Base-by-base conservation (phyloP, 2,888 invertebrate genomes). In the Argyra leucocephala region DNA sequence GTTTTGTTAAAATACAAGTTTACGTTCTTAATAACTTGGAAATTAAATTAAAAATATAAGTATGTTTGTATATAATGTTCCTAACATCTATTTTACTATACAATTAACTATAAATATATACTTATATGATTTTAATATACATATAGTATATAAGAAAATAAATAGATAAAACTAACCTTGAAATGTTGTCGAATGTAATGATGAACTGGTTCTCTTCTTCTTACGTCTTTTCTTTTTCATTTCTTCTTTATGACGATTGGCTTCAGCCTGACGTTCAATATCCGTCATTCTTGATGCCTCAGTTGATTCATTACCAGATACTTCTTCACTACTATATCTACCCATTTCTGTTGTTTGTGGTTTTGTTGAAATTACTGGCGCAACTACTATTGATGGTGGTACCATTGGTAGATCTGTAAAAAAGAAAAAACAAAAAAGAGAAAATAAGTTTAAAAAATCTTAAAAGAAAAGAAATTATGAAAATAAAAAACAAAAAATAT, bases 151-250 rank as follows among this genome's bases (percentile, higher is more conserved):
- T 18, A 48, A 18, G 18, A 48, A 18, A 48, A 48, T 18, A 48
- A 37, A 48, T 18, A 48, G 12, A 18, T 22, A 65, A 65, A 66
- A 67, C 70, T 75, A 78, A 90, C 92, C 92, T 87, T 92, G 91
- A 83, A 93, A 94, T 80, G 91, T 91, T 74, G 91, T 91, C 71
- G 92, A 91, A 76, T 91, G 91, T 73, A 93, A 84, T 70, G 91
- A 91, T 77, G 90, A 90, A 77, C 91, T 91, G 71, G 92, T 91
- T 76, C 91, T 88, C 83, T 92, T 93, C 88, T 92, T 92, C 84
- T 90, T 91, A 76, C 91, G 88, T 73, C 92, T 85, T 80, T 90
- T 90, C 81, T 88, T 88, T 76, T 91, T 88, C 77, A 92, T 92
- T 81, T 92, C 92, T 76, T 93, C 93, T 82, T 93, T 91, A 76